phyloP scores from a whole-genome alignment of 2,797 vertebrate species.

The Anguilla marmorata region DNA sequence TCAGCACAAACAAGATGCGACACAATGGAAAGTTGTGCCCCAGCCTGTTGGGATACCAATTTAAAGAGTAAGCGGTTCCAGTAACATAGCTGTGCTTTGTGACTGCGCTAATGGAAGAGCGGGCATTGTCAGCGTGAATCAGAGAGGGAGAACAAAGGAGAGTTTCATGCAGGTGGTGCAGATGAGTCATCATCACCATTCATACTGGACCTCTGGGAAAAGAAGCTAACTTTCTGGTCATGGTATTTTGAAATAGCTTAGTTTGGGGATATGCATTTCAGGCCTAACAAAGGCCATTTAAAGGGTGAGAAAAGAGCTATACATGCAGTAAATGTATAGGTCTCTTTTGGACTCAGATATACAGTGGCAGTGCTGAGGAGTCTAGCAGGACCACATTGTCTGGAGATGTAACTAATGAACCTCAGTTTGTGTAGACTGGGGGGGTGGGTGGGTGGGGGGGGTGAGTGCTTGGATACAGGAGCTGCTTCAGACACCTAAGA shows the following conservation, averaged over 20 bases:
- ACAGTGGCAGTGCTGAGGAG: slow-evolving; percentile 47
- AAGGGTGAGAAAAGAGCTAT: slow-evolving; percentile 47
- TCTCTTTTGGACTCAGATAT: slow-evolving; percentile 47
- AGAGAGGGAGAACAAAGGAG: slow-evolving; percentile 42
- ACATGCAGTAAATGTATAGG: slow-evolving; percentile 41
- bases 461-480: slow-evolving; percentile 42
- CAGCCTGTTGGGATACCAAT: background rate
- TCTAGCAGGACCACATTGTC: slow-evolving; percentile 46
- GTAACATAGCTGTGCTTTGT: background rate
- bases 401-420: slow-evolving; percentile 57
- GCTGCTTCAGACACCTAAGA: slow-evolving; percentile 38
- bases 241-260: slow-evolving; percentile 48
- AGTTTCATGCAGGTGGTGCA: slow-evolving; percentile 39
- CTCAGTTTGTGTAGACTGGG: slow-evolving; percentile 35
- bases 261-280: slow-evolving; percentile 48
- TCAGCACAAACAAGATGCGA: background rate
- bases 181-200: slow-evolving; percentile 53
- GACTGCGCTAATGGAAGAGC: background rate
- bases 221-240: slow-evolving; percentile 49
- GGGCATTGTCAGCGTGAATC: background rate
- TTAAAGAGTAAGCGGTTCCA: background rate
- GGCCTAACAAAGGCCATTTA: slow-evolving; percentile 46
- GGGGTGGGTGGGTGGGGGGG: slow-evolving; percentile 37
- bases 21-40: background rate
- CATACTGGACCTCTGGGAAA: slow-evolving; percentile 51